phyloP scores from a whole-genome alignment of 2,113 vertebrate species.

The Misgurnus anguillicaudatus region DNA sequence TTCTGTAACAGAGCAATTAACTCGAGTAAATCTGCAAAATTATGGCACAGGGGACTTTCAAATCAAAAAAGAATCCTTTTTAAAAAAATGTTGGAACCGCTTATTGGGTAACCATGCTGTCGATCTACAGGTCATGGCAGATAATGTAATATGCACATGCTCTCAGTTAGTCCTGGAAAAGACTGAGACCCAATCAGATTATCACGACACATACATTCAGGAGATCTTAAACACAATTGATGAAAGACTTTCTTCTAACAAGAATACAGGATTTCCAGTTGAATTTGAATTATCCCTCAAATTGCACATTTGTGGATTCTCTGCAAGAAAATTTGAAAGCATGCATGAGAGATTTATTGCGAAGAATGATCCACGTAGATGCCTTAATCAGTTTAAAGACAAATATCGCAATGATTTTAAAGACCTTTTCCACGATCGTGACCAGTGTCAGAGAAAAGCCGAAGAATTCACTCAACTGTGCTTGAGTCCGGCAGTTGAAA shows the following conservation, averaged over 20 bases:
- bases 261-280: fast-evolving
- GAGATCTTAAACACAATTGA: slow-evolving; percentile 64
- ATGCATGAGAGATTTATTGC: slow-evolving; percentile 60
- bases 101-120: fast-evolving
- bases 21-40: fast-evolving
- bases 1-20: slow-evolving; percentile 6
- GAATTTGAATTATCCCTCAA: slow-evolving; percentile 65
- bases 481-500: slow-evolving; percentile 59
- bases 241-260: fast-evolving
- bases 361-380: slow-evolving; percentile 56
- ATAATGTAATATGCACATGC: slow-evolving; percentile 37
- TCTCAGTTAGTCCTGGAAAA: fast-evolving
- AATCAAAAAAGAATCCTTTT: fast-evolving
- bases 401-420: slow-evolving; percentile 54
- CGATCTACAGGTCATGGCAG: background rate
- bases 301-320: slow-evolving; percentile 63
- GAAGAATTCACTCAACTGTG: slow-evolving; percentile 59
- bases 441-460: slow-evolving; percentile 70
- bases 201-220: slow-evolving; percentile 58
- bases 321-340: slow-evolving; percentile 53
- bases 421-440: slow-evolving; percentile 60
- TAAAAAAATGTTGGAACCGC: fast-evolving
- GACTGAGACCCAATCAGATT: background rate
- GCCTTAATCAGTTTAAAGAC: slow-evolving; percentile 49
- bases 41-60: slow-evolving; percentile 23